These are phyloP conservation scores for Monomorium pharaonis DNA, from an alignment of 1,140 invertebrate species.

Conservation along the genomic window DNA sequence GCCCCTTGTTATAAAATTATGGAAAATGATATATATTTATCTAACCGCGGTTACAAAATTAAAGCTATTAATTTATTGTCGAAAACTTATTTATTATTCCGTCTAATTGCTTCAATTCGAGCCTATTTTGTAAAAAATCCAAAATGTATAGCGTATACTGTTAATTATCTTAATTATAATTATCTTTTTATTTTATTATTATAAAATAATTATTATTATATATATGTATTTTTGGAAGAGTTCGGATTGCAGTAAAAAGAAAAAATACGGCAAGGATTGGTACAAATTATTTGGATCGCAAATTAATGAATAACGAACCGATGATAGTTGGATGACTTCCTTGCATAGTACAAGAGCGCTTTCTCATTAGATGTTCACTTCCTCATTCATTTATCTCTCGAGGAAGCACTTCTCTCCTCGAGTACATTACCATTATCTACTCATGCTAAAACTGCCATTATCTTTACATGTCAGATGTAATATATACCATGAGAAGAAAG, in stretches of 20 bases:
- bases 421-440: constrained; percentile 6
- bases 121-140: not conserved
- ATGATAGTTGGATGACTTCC: not conserved
- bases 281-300: not conserved
- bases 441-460: constrained; percentile 35
- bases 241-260: not conserved
- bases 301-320: not conserved
- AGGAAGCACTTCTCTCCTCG: not conserved
- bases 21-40: not conserved
- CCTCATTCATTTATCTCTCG: not conserved
- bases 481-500: constrained; percentile 23
- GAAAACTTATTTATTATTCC: constrained; percentile 7
- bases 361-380: not conserved
- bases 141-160: not conserved
- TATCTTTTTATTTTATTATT: constrained; percentile 18
- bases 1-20: not conserved
- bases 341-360: not conserved
- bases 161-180: constrained; percentile 13
- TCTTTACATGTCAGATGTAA: constrained; percentile 47
- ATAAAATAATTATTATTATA: too few relatives aligned
- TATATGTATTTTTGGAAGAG: not conserved
- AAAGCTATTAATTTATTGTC: not conserved
- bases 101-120: not conserved
- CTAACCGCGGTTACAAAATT: not conserved
- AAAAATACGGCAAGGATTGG: not conserved